Evolutionary conservation across 2,113 vertebrate genomes (phyloP), one percentile per base, ranked within the genome.

Genomic region (Dicentrarchus labrax): DNA sequence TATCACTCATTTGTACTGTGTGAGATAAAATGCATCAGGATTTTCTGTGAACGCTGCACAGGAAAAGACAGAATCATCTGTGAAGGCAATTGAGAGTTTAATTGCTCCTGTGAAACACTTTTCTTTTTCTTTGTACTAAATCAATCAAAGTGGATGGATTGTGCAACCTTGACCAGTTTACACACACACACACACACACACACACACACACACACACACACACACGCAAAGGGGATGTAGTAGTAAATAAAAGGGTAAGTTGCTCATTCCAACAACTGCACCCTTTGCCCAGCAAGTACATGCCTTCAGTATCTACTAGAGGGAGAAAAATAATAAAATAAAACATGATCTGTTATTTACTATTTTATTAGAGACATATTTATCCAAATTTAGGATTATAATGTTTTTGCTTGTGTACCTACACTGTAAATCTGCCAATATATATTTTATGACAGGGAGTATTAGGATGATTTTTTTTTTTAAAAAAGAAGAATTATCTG

Each of bases 101-200:
- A 41, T 47, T 54, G 53, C 36, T 72, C 21, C 45, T 22, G 11
- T 65, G 43, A 30, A 30, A 30, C 30, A 10, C 15, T 56, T 48
- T 51, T 62, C 45, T 61, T 54, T 47, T 48, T 72, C 53, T 72
- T 60, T 72, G 39, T 48, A 4, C 24, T 13, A 59, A 54, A 76
- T 47, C 51, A 9, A 21, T 59, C 11, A 30, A 36, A 76, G 19
- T 10, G 3, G 62, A 61, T 43, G 12, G 21, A 61, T 47, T 76
- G 60, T 51, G 54, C 60, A 66, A 11, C 82, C 59, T 75, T 82
- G 69, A 72, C 51, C 70, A 65, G 71, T 76, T 80, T 64, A 51
- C 16, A 17, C 17, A 48, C 24, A 13, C 9, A 36, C 4, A 30
- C 22, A 21, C 9, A 7, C 41, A 7, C 13, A 51, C 54, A 39